Conservation (phyloP, 2,797 vertebrate species). For the Lerista edwardsae region DNA sequence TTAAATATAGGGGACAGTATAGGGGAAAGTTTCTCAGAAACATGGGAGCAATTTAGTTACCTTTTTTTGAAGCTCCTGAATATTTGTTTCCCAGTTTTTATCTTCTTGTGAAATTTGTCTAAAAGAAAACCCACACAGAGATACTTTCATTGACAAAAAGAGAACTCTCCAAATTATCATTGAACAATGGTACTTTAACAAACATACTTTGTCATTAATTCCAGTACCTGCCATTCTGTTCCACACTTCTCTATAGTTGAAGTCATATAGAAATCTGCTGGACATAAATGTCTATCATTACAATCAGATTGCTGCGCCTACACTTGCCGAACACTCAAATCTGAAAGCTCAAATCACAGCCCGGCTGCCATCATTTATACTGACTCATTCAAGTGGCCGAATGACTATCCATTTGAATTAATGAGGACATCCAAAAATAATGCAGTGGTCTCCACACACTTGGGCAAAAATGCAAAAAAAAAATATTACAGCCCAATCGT, state of each 20-base stretch:
- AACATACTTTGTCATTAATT: background rate
- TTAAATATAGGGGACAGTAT: background rate
- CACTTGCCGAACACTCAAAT: no score
- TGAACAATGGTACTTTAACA: background rate
- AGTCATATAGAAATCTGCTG: background rate
- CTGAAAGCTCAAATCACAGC: no score
- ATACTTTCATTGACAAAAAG: conserved; percentile 38
- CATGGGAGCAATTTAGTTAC: conserved; percentile 70
- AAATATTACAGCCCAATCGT: no score
- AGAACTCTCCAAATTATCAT: background rate
- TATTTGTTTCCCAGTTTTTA: conserved; percentile 98
- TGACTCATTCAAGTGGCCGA: no score
- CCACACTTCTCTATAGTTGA: background rate
- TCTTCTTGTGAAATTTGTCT: conserved; percentile 98
- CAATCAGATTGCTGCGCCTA: no score
- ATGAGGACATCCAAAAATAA: no score
- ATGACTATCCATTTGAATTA: no score
- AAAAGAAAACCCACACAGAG: conserved; percentile 56
- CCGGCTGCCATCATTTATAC: no score
- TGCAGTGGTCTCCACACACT: no score
- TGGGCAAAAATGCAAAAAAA: no score
- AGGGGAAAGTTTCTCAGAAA: background rate
- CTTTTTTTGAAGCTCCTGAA: conserved; percentile 95
- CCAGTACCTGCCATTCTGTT: background rate
- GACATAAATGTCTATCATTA: background rate